Percentiles rank a stretch among this genome's conserved stretches.
Conservation (phyloP, 2,888 invertebrate genomes). For the Mechanitis mazaeus region DNA sequence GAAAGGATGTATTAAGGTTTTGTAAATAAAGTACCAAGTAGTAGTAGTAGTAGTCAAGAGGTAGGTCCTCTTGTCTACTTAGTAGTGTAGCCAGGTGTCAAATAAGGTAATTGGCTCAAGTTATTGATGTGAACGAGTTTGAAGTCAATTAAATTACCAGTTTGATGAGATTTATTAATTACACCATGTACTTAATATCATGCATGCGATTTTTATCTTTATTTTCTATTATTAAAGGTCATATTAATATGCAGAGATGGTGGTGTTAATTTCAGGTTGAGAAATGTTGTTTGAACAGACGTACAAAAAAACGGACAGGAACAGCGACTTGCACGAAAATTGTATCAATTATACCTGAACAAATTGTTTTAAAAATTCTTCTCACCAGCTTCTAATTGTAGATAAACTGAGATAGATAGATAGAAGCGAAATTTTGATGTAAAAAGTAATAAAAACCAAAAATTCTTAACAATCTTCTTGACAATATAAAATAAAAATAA, state of each 20-base stretch:
- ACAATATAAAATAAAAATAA: too few species aligned
- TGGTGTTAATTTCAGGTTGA: conserved; percentile 12
- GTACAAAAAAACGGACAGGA: conserved; percentile 30
- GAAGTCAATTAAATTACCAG: conserved; percentile 20
- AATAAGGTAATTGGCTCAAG: conserved; percentile 12
- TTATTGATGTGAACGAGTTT: conserved; percentile 15
- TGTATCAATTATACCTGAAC: conserved; percentile 21
- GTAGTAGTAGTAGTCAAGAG: too few species aligned
- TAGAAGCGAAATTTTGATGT: too few species aligned
- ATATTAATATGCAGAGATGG: too few species aligned
- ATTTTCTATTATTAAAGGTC: not conserved
- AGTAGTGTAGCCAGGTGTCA: conserved; percentile 15
- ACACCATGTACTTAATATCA: not conserved
- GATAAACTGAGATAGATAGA: too few species aligned
- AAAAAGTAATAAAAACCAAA: too few species aligned
- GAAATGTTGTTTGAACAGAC: conserved; percentile 28
- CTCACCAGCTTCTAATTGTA: too few species aligned
- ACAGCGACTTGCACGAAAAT: conserved; percentile 25
- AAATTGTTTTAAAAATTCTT: too few species aligned
- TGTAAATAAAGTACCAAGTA: too few species aligned
- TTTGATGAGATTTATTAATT: conserved; percentile 25
- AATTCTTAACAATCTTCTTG: too few species aligned
- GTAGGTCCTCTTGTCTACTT: not conserved
- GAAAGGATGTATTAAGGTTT: too few species aligned
- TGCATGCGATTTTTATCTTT: conserved; percentile 9